These are phyloP conservation scores for Pogoniulus pusillus DNA, from an alignment of 2,797 vertebrate genomes.

Conservation along the genomic window DNA sequence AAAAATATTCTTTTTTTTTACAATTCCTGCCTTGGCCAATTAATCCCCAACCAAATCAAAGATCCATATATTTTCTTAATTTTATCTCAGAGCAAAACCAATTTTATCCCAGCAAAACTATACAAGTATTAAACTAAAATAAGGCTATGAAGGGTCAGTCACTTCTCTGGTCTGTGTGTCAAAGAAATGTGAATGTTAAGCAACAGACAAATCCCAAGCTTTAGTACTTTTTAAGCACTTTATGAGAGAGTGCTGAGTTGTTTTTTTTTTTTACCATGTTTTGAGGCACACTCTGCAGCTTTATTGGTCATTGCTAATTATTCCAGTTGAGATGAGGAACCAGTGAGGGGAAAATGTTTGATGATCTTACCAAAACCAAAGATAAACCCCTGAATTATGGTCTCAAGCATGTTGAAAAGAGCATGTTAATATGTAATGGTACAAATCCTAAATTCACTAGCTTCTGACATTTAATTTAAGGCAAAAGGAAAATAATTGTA, in stretches of 20 bases:
- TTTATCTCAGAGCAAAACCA: no score
- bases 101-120: no score
- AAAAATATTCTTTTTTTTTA: no score
- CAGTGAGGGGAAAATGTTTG: not conserved
- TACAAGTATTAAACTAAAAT: no score
- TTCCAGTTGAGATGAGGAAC: not conserved
- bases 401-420: no score
- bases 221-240: not conserved
- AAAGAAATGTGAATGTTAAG: not conserved
- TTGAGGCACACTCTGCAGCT: not conserved
- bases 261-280: not conserved
- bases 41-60: no score
- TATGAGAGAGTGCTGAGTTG: not conserved
- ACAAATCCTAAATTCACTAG: not conserved
- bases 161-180: no score
- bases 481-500: not conserved
- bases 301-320: not conserved
- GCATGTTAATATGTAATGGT: not conserved
- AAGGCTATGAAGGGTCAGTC: no score
- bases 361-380: not conserved
- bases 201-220: not conserved
- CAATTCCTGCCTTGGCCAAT: no score
- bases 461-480: not conserved
- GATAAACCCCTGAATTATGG: not conserved
- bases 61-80: no score